A percentile compares a stretch with the other conserved stretches of the same genome.
Evolutionary conservation across 1,140 invertebrate species (phyloP).

Genomic region (Ridgeia piscesae): DNA sequence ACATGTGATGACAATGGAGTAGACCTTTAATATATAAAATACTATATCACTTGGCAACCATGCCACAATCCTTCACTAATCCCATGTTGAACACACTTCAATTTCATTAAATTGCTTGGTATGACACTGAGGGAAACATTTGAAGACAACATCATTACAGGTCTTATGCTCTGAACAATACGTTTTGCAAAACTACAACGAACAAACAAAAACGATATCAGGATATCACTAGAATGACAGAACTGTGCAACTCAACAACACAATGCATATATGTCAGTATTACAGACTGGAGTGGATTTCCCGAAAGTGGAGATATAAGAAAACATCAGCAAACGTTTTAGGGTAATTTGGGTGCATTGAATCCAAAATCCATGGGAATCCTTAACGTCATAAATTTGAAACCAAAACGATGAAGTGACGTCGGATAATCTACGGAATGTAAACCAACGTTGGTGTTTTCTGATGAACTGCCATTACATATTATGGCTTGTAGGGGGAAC

Average conservation of each 20-base stretch:
- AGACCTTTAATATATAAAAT: not conserved
- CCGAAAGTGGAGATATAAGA: too few species aligned
- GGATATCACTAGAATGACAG: not conserved
- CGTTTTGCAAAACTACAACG: not conserved
- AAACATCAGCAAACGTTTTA: too few species aligned
- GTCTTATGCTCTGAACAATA: not conserved
- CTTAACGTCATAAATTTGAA: too few species aligned
- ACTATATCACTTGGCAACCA: not conserved
- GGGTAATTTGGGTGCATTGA: too few species aligned
- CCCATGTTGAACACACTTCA: not conserved
- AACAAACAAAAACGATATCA: not conserved
- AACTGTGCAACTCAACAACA: not conserved
- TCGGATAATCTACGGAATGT: too few species aligned
- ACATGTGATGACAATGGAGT: not conserved
- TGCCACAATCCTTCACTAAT: not conserved
- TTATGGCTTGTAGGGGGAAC: not conserved
- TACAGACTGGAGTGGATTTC: too few species aligned
- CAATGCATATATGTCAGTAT: not conserved
- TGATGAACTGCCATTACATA: not conserved
- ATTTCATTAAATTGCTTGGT: not conserved
- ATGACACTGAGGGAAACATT: not conserved
- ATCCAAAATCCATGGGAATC: too few species aligned
- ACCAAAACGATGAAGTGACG: too few species aligned
- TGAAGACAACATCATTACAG: not conserved
- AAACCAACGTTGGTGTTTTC: not conserved